Evolutionary conservation across 2,113 vertebrate genomes (phyloP), one percentile per base, ranked within the genome.

Genomic region (Fregata magnificens): DNA sequence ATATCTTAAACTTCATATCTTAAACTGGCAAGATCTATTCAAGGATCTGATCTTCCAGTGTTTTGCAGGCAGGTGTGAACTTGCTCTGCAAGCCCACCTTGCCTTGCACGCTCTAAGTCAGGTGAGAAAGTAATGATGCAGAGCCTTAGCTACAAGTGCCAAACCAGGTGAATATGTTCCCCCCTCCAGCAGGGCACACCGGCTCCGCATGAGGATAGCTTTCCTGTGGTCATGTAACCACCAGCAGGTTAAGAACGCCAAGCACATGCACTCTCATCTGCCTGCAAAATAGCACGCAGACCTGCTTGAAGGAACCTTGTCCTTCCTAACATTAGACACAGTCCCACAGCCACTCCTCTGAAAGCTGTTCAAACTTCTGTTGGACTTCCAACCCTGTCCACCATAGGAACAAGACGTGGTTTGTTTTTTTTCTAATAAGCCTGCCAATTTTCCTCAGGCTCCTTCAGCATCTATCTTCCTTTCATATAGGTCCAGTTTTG

Each of bases 121-220:
- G 42, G 22, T 29, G 12, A 45, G 40, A 77, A 25, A n/a, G 58
- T 22, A 20, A 53, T 21, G 29, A 40, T 18, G 25, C 17, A 29
- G 36, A 72, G 58, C 36, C 42, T 44, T 36, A 56, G 42, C 38
- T 61, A 24, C 45, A 0, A 3, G 38, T 42, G n/a, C 44, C 1
- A 2, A 86, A 52, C 5, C 79, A 62, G 17, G 34, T n/a, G n/a
- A 82, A 13, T 16, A 13, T 2, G 34, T 58, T 81, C 24, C 24
- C 34, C n/a, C 53, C 50, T 69, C 45, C 65, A 73, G 32, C 69
- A 78, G 0, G 2, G 44, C 45, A 47, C 36, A 14, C 22, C 1
- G 2, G 26, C 36, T 56, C 29, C 9, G 0, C 5, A 2, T 1
- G 21, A 11, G 19, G 16, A 24, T 0, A 0, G 32, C 66, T 56